Evolutionary conservation across 2,888 invertebrate species (phyloP).

Genomic region (Cecidostiba fungosa): DNA sequence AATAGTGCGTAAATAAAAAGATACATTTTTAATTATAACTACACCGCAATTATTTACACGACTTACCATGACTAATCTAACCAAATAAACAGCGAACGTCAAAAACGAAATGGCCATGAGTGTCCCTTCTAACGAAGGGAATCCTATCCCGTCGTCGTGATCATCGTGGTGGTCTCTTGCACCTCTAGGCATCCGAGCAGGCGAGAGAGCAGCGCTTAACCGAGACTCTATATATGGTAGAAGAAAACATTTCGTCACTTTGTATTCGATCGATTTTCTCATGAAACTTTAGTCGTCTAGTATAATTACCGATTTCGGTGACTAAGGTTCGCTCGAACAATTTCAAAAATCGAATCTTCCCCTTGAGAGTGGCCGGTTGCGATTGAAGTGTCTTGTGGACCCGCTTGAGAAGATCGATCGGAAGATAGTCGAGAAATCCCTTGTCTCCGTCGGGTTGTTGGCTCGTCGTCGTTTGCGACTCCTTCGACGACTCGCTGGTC

Average conservation of each 20-base stretch:
- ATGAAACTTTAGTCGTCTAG: not conserved
- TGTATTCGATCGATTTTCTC: not conserved
- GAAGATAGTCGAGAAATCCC: constrained; percentile 72
- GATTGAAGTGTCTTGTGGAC: constrained; percentile 75
- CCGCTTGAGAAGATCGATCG: constrained; percentile 74
- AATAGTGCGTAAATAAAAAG: constrained; percentile 5
- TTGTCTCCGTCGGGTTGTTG: constrained; percentile 19
- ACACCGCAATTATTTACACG: not conserved
- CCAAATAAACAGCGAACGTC: constrained; percentile 92
- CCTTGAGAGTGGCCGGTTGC: constrained; percentile 73
- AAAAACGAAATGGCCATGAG: constrained; percentile 92
- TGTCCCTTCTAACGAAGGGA: constrained; percentile 91
- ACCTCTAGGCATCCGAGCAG: constrained; percentile 73
- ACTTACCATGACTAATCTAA: constrained; percentile 90
- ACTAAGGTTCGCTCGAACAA: constrained; percentile 84
- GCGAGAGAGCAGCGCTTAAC: constrained; percentile 67
- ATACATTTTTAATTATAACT: not conserved
- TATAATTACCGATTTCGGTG: constrained; percentile 84
- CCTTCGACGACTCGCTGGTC: not conserved
- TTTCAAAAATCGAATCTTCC: constrained; percentile 84
- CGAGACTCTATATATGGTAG: constrained; percentile 72
- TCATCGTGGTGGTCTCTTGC: constrained; percentile 74
- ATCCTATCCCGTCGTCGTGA: constrained; percentile 85
- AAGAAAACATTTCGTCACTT: not conserved
- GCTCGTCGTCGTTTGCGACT: constrained; percentile 25